Conservation (phyloP, 2,888 invertebrate species). For the Synergus itoensis region DNA sequence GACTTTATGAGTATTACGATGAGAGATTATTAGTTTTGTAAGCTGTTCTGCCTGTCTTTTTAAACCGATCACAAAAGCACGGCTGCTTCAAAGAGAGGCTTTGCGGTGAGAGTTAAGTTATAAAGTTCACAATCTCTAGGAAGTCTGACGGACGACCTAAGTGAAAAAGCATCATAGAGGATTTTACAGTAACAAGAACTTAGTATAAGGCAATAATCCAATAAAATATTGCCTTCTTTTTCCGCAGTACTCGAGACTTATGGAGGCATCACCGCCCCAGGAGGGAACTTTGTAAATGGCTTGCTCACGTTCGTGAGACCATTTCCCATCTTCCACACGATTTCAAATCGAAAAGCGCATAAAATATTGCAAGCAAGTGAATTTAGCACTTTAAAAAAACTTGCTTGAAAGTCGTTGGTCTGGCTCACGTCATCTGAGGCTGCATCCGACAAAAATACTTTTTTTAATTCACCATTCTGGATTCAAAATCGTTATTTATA, state of each 20-base stretch:
- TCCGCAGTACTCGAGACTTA: conserved; percentile 30
- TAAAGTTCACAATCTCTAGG: conserved; percentile 3
- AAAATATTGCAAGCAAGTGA: conserved; percentile 18
- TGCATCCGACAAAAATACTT: not conserved
- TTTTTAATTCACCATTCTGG: not conserved
- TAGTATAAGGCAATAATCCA: conserved; percentile 39
- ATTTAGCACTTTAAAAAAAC: conserved; percentile 32
- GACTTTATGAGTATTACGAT: not conserved
- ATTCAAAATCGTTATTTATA: not conserved
- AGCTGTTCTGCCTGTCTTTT: not conserved
- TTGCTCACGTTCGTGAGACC: conserved; percentile 7
- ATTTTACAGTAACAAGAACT: conserved; percentile 36
- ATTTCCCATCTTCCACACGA: conserved; percentile 34
- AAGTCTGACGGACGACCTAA: not conserved
- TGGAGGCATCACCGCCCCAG: conserved; percentile 37
- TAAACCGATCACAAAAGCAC: not conserved
- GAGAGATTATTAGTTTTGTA: not conserved
- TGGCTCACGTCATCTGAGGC: not conserved
- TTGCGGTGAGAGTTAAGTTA: conserved; percentile 15
- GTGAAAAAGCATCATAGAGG: conserved; percentile 23
- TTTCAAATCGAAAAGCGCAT: conserved; percentile 17
- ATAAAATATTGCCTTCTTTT: conserved; percentile 40
- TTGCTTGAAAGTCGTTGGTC: not conserved
- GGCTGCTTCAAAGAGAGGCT: not conserved
- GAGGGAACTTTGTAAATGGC: conserved; percentile 41